Percentiles rank a stretch among this genome's conserved stretches.
Evolutionary conservation across 2,888 invertebrate genomes (phyloP).

Genomic region (Lumbricus terrestris): DNA sequence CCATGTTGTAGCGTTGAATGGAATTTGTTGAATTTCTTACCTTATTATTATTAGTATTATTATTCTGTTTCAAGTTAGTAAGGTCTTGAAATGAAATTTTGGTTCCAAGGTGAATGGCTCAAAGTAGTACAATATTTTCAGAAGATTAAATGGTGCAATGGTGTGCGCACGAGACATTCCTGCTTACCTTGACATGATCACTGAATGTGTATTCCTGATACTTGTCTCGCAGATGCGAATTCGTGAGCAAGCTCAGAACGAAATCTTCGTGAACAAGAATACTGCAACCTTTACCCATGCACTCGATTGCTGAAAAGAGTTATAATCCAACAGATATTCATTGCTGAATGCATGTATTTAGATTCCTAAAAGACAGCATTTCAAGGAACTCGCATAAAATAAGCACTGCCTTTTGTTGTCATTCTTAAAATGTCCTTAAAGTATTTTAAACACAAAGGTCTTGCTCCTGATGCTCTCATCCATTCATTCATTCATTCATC

Average conservation of each 20-base stretch:
- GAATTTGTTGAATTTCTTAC: too few relatives aligned
- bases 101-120: not conserved
- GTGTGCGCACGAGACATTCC: conserved; percentile 17
- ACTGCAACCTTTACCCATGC: conserved; percentile 93
- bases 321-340: not conserved
- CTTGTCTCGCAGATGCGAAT: conserved; percentile 80
- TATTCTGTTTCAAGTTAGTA: not conserved
- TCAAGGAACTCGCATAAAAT: too few relatives aligned
- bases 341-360: not conserved
- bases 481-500: not conserved
- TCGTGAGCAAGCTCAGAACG: conserved; percentile 79
- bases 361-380: too few relatives aligned
- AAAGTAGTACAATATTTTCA: too few relatives aligned
- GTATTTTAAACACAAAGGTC: not conserved
- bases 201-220: conserved; percentile 94
- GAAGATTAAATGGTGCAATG: not conserved
- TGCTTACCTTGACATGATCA: conserved; percentile 82
- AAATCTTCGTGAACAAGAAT: conserved; percentile 94
- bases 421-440: not conserved
- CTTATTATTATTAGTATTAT: too few relatives aligned
- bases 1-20: too few relatives aligned
- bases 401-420: not conserved
- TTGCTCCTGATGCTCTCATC: not conserved
- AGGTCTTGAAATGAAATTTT: not conserved
- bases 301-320: conserved; percentile 75